phyloP scores from a whole-genome alignment of 2,797 vertebrate species.

The Lemur catta region DNA sequence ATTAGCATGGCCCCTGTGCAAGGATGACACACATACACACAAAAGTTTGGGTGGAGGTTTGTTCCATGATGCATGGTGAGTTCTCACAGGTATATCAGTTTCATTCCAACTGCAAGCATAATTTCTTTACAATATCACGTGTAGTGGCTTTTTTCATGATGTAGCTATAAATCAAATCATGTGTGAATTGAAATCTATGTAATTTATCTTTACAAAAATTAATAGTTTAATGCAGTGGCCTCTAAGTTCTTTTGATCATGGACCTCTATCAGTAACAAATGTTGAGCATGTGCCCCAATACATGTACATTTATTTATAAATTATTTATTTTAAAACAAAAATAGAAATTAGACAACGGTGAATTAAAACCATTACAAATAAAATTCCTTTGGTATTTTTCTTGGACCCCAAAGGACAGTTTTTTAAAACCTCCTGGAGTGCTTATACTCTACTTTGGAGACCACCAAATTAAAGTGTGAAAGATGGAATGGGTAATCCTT shows the following conservation, averaged over 20 bases:
- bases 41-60: neutral
- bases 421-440: neutral
- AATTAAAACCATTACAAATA: neutral
- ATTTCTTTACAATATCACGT: neutral
- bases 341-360: neutral
- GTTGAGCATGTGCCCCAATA: neutral
- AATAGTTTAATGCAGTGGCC: neutral
- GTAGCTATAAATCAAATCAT: neutral
- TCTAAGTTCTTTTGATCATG: neutral
- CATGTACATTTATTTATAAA: neutral
- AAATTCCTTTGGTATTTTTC: neutral
- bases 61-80: neutral
- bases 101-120: neutral
- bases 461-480: neutral
- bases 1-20: too few species aligned
- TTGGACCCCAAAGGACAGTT: neutral
- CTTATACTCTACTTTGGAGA: neutral
- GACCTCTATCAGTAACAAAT: neutral
- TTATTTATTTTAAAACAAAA: constrained; percentile 23
- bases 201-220: constrained; percentile 28
- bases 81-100: neutral
- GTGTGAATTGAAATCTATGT: neutral
- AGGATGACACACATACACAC: too few species aligned
- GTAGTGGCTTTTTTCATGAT: neutral
- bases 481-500: neutral